phyloP scores from a whole-genome alignment of 30 jellyfish, hydroid and myxozoan genomes.

The Hydra vulgaris region DNA sequence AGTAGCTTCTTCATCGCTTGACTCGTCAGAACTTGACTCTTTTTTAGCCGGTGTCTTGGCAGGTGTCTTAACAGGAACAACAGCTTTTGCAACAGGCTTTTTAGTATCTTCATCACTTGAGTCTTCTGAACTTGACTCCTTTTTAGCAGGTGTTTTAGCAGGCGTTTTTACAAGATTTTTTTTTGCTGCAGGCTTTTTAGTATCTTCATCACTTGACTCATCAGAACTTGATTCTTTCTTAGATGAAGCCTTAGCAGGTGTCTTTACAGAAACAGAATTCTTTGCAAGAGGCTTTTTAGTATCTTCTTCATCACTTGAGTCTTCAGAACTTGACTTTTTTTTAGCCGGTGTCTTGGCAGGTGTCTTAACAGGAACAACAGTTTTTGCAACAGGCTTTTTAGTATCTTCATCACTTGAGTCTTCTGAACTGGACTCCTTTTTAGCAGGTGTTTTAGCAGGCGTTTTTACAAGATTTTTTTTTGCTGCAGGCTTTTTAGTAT shows the following conservation, averaged over 20 bases:
- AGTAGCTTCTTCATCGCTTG: constrained; percentile 31
- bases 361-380: background rate
- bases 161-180: too few species aligned
- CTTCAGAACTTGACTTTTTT: background rate
- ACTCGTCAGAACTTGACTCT: constrained; percentile 38
- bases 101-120: constrained; percentile 9
- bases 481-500: background rate
- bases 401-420: constrained; percentile 16
- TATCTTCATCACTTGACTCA: constrained; percentile 11
- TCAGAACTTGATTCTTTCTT: constrained; percentile 22
- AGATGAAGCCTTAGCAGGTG: background rate
- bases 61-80: background rate
- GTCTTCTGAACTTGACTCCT: constrained; percentile 27
- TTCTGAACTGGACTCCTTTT: constrained; percentile 24
- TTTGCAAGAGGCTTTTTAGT: constrained; percentile 8
- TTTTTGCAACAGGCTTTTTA: constrained; percentile 6
- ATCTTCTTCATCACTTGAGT: constrained; percentile 33
- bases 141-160: constrained; percentile 11
- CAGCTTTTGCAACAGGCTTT: background rate
- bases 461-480: background rate
- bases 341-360: constrained; percentile 4
- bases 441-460: constrained; percentile 9
- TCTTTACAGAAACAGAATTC: background rate
- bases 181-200: background rate
- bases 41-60: constrained; percentile 14